Evolutionary conservation across 35 echinoderm and acorn worm genomes (phyloP).

Genomic region (Nesometra sesokonis): DNA sequence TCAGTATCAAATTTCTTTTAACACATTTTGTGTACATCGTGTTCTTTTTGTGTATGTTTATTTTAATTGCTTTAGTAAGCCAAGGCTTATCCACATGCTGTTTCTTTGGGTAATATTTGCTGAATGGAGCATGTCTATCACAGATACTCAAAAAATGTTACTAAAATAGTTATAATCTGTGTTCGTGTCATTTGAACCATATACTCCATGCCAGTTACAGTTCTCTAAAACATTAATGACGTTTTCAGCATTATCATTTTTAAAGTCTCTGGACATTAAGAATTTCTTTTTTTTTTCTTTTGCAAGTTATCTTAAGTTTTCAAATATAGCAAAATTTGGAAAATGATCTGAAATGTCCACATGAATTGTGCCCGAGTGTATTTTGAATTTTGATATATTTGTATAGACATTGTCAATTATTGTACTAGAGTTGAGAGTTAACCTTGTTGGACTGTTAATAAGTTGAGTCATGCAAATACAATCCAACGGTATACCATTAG

Average conservation of each 20-base stretch:
- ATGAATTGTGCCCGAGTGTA: background rate
- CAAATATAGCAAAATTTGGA: background rate
- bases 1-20: background rate
- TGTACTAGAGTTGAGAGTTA: background rate
- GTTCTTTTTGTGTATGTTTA: background rate
- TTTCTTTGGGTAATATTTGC: background rate
- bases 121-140: background rate
- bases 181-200: background rate
- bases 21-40: background rate
- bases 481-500: too few relatives aligned
- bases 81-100: background rate
- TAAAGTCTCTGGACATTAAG: background rate
- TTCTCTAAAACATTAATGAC: background rate
- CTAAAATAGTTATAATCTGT: background rate
- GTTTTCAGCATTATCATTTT: background rate
- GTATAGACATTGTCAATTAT: background rate
- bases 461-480: background rate
- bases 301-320: background rate
- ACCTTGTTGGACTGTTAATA: background rate
- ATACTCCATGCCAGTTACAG: background rate
- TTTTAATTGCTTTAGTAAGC: background rate
- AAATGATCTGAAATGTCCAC: background rate
- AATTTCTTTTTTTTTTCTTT: background rate
- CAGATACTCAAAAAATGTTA: background rate
- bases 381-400: background rate